Conservation (phyloP, 2,888 invertebrate species). For the Leptodirus hochenwartii region DNA sequence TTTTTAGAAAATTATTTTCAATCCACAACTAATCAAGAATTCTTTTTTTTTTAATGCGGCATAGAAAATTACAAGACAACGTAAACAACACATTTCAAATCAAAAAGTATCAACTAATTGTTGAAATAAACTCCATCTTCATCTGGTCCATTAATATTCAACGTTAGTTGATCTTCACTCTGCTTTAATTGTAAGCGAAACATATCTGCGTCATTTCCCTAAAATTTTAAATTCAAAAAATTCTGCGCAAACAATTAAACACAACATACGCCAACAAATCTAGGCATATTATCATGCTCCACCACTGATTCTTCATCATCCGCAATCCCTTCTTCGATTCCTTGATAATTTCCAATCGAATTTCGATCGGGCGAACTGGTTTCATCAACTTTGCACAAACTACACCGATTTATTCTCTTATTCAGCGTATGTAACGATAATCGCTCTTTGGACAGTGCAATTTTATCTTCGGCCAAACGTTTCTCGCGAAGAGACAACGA, state of each 20-base stretch:
- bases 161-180: slow-evolving; percentile 11
- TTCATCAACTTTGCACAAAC: slow-evolving; percentile 19
- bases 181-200: slow-evolving; percentile 12
- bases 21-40: too few relatives aligned
- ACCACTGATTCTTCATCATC: slow-evolving; percentile 11
- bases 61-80: too few relatives aligned
- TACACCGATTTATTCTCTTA: slow-evolving; percentile 26
- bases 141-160: too few relatives aligned
- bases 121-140: too few relatives aligned
- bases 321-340: slow-evolving; percentile 6
- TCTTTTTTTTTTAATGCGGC: too few relatives aligned
- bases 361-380: not conserved
- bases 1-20: too few relatives aligned
- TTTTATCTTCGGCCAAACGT: slow-evolving; percentile 41
- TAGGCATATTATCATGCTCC: slow-evolving; percentile 11
- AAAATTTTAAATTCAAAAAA: slow-evolving; percentile 5
- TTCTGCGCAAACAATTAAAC: not conserved
- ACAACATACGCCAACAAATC: slow-evolving; percentile 11
- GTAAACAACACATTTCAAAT: too few relatives aligned
- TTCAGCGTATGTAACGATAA: slow-evolving; percentile 31
- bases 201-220: slow-evolving; percentile 12
- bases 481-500: slow-evolving; percentile 37
- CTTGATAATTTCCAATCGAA: not conserved
- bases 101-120: too few relatives aligned
- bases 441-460: slow-evolving; percentile 37